Base-by-base conservation (phyloP, 2,797 vertebrate species). In the Melanogrammus aeglefinus region DNA sequence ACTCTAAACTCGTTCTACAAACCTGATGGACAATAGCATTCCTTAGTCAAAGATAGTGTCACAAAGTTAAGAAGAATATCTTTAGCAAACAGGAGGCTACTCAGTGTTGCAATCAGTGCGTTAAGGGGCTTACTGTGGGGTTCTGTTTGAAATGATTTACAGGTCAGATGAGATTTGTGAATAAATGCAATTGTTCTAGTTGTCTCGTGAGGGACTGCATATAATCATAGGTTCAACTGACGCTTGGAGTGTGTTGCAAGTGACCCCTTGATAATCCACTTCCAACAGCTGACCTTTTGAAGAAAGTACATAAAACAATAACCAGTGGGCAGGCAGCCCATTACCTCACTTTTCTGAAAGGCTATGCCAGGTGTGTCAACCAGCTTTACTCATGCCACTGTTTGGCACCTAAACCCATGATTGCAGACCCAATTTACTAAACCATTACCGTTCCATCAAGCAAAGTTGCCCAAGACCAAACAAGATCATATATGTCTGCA, bases 221-320 rank as follows among this genome's bases (percentile, higher is more conserved):
- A 24, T 10, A 24, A 9, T 24, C 57, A 63, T 63, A 21, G 6
- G 18, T 63, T 5, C 6, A 24, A n/a, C 57, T 63, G 57, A 63
- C 18, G 4, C 57, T 9, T n/a, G 21, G 21, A 24, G 57, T 63
- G 57, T 63, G 57, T 63, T 63, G 57, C 21, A 63, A 63, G 57
- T 63, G 57, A 24, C 57, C 57, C n/a, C 57, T 63, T 63, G 57
- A 7, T 57, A 57, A 57, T 24, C n/a, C 57, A 63, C 57, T 63
- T 63, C 57, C 57, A 63, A 24, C 57, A 63, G 57, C 57, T 63
- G 57, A 63, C 57, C 57, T 63, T 63, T 63, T 63, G n/a, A 24
- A 24, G 57, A 10, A 18, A n/a, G 57, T n/a, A 24, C 14, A 6
- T 16, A 16, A 16, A 47, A 18, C 4, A 16, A 57, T 18, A 57